Base-by-base conservation (phyloP, 2,888 invertebrate species). In the Eupithecia abbreviata region DNA sequence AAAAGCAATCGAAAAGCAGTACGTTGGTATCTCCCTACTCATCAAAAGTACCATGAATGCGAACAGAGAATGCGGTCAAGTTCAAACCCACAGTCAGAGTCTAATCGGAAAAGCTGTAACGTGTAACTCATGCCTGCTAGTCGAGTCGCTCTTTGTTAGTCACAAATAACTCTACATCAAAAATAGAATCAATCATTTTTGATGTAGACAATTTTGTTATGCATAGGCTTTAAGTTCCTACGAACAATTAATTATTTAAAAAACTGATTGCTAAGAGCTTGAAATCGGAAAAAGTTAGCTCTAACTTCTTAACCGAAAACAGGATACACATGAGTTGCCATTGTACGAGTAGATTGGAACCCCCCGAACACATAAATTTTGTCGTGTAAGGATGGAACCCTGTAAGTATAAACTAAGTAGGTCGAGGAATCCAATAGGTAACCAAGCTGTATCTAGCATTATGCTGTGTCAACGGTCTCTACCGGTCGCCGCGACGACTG, bases 11-110 rank as follows among this genome's bases (percentile, higher is more conserved):
- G 5, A 55, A 15, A 51, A 55, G 55, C 9, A 18, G 9, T 42
- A 42, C 15, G 41, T 42, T 7, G 55, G n/a, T 55, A 55, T 58
- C 18, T 18, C 7, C 55, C 9, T 18, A 66, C 7, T 66, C 15
- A 66, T 66, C 66, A 41, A 66, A 15, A 66, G 13, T 65, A 42
- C 6, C 6, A 42, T 42, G 65, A 65, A 13, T 41, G 4, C 41
- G 15, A 66, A 7, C 13, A 15, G 15, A 41, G 71, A 82, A 82
- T 72, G 73, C 77, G 81, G 81, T 79, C 81, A 80, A 81, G 81
- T 80, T 79, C 79, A 78, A 68, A 66, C 18, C 4, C 73, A 73
- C 70, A 73, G 65, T 13, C 15, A 47, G 58, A 41, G 47, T 15
- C 15, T 41, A 66, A 15, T 51, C 5, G 6, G 51, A 15, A n/a